Conservation (phyloP, 2,888 invertebrate genomes). For the Cephus runcator region DNA sequence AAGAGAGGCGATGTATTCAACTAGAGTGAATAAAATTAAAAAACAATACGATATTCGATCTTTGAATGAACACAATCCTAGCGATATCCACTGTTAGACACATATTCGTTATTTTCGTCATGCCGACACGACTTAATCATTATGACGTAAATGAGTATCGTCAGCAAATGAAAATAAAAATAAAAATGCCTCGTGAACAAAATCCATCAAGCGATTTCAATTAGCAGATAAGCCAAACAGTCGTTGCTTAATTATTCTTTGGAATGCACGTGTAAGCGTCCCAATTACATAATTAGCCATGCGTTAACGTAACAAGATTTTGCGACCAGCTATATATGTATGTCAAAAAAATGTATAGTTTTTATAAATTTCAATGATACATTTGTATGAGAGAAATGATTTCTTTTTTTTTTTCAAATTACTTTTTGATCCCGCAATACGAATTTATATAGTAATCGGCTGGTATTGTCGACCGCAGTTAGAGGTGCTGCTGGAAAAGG, state of each 20-base stretch:
- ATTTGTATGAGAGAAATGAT: background rate
- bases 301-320: background rate
- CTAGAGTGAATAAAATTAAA: background rate
- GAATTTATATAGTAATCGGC: background rate
- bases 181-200: constrained; percentile 22
- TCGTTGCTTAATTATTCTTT: constrained; percentile 32
- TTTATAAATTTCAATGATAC: background rate
- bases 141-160: background rate
- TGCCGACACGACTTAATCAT: background rate
- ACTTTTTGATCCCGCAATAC: too few relatives aligned
- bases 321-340: background rate
- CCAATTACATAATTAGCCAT: constrained; percentile 34
- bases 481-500: background rate
- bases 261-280: constrained; percentile 29
- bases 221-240: constrained; percentile 25
- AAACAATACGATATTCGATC: background rate
- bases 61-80: too few relatives aligned
- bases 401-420: background rate
- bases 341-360: background rate
- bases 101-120: background rate
- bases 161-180: background rate
- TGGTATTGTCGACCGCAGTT: background rate
- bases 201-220: constrained; percentile 28
- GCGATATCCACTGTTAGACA: background rate
- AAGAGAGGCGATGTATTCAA: background rate